Conservation (phyloP, 2,888 invertebrate genomes). For the Seira ritae region DNA sequence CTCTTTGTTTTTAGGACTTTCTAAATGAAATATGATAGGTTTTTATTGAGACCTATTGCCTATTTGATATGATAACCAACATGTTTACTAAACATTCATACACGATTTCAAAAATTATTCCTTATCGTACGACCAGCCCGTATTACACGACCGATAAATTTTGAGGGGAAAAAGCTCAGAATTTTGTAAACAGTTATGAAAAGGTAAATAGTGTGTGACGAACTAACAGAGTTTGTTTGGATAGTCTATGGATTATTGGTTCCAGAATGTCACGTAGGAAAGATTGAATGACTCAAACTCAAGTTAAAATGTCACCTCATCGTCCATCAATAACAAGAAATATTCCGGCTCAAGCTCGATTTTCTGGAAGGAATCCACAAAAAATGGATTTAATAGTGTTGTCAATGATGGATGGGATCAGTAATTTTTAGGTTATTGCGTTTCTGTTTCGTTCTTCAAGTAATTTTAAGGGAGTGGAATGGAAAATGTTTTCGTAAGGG, state of each 20-base stretch:
- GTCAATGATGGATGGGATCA: neutral
- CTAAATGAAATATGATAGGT: no score
- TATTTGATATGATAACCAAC: neutral
- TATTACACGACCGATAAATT: constrained; percentile 4
- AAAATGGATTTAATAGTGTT: neutral
- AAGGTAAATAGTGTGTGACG: neutral
- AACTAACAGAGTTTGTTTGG: no score
- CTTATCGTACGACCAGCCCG: neutral
- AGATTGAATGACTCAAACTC: neutral
- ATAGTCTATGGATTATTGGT: neutral
- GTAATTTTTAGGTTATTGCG: constrained; percentile 3
- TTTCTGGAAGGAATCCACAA: neutral
- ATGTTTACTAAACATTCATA: neutral
- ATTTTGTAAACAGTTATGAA: constrained; percentile 5
- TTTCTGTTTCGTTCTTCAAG: neutral
- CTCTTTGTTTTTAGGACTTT: neutral
- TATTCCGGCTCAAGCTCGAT: neutral
- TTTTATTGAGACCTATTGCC: no score
- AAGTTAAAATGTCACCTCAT: neutral
- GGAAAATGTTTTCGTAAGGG: no score
- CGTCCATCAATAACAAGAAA: neutral
- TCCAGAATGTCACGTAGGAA: neutral
- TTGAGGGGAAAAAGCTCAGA: neutral
- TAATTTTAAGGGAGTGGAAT: no score
- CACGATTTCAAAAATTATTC: no score